Conservation (phyloP, 2,888 invertebrate species). For the Syritta pipiens region DNA sequence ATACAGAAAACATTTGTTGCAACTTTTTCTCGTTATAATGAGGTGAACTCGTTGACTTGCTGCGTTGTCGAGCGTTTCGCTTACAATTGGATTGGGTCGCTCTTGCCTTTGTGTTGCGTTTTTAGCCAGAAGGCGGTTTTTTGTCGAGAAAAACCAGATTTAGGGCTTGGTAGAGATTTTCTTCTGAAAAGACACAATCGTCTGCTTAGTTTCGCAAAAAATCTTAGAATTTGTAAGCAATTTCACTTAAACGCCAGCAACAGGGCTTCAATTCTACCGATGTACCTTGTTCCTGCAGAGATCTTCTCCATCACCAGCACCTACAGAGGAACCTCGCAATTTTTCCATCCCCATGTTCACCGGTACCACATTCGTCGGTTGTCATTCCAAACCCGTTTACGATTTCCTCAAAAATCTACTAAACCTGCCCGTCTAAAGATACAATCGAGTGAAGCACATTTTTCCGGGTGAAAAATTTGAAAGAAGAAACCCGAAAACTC, state of each 20-base stretch:
- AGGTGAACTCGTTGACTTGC: conserved; percentile 52
- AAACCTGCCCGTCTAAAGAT: background rate
- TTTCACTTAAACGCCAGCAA: too few relatives aligned
- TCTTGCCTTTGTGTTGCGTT: conserved; percentile 23
- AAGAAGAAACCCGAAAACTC: background rate
- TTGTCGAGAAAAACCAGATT: conserved; percentile 50
- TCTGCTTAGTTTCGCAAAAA: background rate
- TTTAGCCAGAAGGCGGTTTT: conserved; percentile 50
- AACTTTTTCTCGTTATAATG: conserved; percentile 43
- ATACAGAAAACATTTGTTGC: conserved; percentile 48
- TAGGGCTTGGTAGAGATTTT: conserved; percentile 43
- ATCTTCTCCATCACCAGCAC: too few relatives aligned
- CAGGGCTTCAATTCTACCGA: too few relatives aligned
- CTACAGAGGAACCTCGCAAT: too few relatives aligned
- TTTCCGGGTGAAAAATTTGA: conserved; percentile 4
- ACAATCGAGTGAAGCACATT: conserved; percentile 50
- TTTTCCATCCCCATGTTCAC: background rate
- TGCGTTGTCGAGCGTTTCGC: conserved; percentile 49
- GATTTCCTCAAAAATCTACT: background rate
- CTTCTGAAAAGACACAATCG: conserved; percentile 8
- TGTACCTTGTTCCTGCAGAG: too few relatives aligned
- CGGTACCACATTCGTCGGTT: background rate
- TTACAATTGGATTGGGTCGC: too few relatives aligned
- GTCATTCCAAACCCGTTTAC: background rate
- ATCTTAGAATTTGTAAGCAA: too few relatives aligned